Conservation (phyloP, 2,888 invertebrate species). For the Cloeon dipterum region DNA sequence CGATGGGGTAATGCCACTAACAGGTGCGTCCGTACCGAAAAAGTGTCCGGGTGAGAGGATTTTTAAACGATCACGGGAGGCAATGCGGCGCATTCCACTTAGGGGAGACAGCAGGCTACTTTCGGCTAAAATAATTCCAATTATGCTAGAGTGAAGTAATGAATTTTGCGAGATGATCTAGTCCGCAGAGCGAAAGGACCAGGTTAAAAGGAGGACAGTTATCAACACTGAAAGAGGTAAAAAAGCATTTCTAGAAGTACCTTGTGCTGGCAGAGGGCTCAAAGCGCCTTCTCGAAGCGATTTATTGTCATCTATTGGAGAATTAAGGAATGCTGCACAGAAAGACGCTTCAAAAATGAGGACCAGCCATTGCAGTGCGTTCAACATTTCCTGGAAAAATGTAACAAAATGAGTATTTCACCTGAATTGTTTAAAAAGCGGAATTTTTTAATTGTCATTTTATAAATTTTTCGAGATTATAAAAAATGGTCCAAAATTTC, state of each 20-base stretch:
- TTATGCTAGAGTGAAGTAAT: too few species aligned
- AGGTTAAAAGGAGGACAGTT: too few species aligned
- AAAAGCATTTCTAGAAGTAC: too few species aligned
- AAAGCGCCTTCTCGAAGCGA: slow-evolving; percentile 12
- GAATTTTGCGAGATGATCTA: too few species aligned
- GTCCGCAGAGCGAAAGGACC: too few species aligned
- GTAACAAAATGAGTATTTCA: too few species aligned
- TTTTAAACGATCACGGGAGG: slow-evolving; percentile 21
- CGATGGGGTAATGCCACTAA: slow-evolving; percentile 13
- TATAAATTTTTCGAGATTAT: too few species aligned
- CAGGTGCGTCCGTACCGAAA: slow-evolving; percentile 13
- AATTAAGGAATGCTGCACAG: slow-evolving; percentile 44
- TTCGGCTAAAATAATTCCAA: too few species aligned
- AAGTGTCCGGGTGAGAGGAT: slow-evolving; percentile 16
- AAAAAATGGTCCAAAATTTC: too few species aligned
- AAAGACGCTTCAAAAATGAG: slow-evolving; percentile 74
- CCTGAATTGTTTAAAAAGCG: too few species aligned
- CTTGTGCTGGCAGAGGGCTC: slow-evolving; percentile 6
- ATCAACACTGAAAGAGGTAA: too few species aligned
- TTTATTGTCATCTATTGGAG: slow-evolving; percentile 22
- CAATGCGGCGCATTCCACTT: slow-evolving; percentile 12
- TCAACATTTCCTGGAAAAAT: slow-evolving; percentile 44
- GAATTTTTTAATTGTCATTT: too few species aligned
- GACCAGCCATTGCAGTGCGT: slow-evolving; percentile 68
- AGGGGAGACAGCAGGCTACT: slow-evolving; percentile 6